Conservation (phyloP, 30 jellyfish, hydroid and myxozoan genomes). For the Aurelia sp. region DNA sequence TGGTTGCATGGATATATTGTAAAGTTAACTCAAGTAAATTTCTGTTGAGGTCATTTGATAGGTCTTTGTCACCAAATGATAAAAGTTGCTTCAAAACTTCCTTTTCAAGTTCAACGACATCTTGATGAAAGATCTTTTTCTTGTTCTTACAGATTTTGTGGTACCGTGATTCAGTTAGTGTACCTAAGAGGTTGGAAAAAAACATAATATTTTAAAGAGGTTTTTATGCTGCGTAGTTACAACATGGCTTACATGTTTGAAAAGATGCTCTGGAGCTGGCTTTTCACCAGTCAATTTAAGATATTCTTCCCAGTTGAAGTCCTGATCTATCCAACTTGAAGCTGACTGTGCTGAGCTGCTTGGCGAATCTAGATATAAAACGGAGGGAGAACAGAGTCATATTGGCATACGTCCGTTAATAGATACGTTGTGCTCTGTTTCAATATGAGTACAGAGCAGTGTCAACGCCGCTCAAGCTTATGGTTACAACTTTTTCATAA, state of each 20-base stretch:
- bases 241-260: constrained; percentile 72
- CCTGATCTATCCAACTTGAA: constrained; percentile 95
- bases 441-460: not conserved
- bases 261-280: constrained; percentile 83
- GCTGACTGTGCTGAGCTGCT: constrained; percentile 71
- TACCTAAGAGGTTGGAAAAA: too few species aligned
- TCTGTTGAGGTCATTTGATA: too few species aligned
- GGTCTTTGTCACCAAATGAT: too few species aligned
- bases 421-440: not conserved
- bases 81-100: too few species aligned
- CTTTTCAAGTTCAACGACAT: too few species aligned
- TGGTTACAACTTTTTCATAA: too few species aligned
- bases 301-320: constrained; percentile 89
- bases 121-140: too few species aligned
- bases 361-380: constrained; percentile 39
- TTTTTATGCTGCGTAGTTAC: not conserved
- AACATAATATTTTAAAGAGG: not conserved
- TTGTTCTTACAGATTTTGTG: too few species aligned
- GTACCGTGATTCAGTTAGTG: too few species aligned
- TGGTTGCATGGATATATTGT: too few species aligned
- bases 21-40: too few species aligned
- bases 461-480: too few species aligned
- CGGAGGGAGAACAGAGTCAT: not conserved
- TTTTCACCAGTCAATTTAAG: constrained; percentile 75
- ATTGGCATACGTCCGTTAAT: not conserved